Evolutionary conservation across 2,113 vertebrate species (phyloP).

Genomic region (Epinephelus lanceolatus): DNA sequence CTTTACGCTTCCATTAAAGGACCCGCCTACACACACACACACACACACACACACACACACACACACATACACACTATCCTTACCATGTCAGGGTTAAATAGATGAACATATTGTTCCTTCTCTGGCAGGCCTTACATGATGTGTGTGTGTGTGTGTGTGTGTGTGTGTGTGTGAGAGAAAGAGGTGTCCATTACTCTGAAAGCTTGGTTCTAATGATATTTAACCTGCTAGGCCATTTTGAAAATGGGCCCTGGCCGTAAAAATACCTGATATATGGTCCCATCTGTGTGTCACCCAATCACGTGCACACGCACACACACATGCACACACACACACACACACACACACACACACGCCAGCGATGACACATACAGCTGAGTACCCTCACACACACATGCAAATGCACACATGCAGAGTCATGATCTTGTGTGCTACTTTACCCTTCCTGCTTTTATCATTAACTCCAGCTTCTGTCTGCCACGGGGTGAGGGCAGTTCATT

Average conservation of each 20-base stretch:
- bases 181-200: conserved; percentile 56
- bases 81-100: conserved; percentile 27
- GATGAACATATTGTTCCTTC: conserved; percentile 7
- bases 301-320: background rate
- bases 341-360: background rate
- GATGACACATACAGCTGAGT: background rate
- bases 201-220: conserved; percentile 58
- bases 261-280: conserved; percentile 23
- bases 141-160: conserved; percentile 23
- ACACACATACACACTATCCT: conserved; percentile 7
- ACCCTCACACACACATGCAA: background rate
- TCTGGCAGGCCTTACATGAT: background rate
- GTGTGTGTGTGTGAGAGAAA: conserved; percentile 3
- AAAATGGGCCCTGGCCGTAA: conserved; percentile 45
- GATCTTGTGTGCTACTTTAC: conserved; percentile 10
- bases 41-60: conserved; percentile 1
- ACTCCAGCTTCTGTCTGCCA: conserved; percentile 5
- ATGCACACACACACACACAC: background rate
- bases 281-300: conserved; percentile 8
- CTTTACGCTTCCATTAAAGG: conserved; percentile 41
- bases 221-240: conserved; percentile 52
- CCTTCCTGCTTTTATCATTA: conserved; percentile 45
- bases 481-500: background rate
- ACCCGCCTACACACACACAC: background rate
- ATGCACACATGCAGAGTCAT: background rate